Percentiles rank a stretch among this genome's conserved stretches.
Conservation (phyloP, 2,113 vertebrate species). For the Atractosteus spatula region DNA sequence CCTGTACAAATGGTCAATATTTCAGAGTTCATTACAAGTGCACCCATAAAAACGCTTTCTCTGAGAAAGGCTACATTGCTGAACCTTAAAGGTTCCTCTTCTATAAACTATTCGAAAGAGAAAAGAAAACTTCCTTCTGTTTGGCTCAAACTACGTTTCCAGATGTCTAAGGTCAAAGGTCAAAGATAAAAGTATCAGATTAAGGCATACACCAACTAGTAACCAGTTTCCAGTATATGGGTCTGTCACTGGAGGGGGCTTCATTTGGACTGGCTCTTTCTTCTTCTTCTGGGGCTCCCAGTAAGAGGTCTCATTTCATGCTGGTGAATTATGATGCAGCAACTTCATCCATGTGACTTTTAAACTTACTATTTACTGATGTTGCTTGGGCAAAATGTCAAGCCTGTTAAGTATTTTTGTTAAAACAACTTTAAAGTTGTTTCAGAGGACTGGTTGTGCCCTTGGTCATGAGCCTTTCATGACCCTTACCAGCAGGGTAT, state of each 20-base stretch:
- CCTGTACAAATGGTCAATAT: constrained; percentile 59
- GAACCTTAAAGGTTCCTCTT: constrained; percentile 57
- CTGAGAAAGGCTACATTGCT: constrained; percentile 50
- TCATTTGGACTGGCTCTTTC: constrained; percentile 66
- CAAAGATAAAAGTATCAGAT: constrained; percentile 93
- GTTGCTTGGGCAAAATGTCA: constrained; percentile 60
- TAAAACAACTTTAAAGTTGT: constrained; percentile 53
- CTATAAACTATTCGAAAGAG: constrained; percentile 69
- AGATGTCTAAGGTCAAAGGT: constrained; percentile 92
- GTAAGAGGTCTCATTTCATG: constrained; percentile 74
- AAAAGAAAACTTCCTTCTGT: constrained; percentile 87
- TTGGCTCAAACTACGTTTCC: constrained; percentile 87
- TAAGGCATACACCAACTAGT: constrained; percentile 73
- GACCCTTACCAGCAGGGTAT: constrained; percentile 25
- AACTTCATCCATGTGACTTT: constrained; percentile 63
- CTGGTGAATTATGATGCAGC: constrained; percentile 75
- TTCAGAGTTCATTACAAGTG: constrained; percentile 72
- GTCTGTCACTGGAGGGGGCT: constrained; percentile 78
- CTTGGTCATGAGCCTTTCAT: constrained; percentile 42
- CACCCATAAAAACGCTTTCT: constrained; percentile 61
- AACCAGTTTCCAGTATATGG: constrained; percentile 67
- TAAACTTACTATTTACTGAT: constrained; percentile 62
- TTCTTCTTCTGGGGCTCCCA: constrained; percentile 71
- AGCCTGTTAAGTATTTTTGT: constrained; percentile 60
- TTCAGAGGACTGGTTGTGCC: constrained; percentile 48